These are phyloP conservation scores for Propithecus coquereli DNA, from an alignment of 2,113 vertebrate species.

Conservation along the genomic window DNA sequence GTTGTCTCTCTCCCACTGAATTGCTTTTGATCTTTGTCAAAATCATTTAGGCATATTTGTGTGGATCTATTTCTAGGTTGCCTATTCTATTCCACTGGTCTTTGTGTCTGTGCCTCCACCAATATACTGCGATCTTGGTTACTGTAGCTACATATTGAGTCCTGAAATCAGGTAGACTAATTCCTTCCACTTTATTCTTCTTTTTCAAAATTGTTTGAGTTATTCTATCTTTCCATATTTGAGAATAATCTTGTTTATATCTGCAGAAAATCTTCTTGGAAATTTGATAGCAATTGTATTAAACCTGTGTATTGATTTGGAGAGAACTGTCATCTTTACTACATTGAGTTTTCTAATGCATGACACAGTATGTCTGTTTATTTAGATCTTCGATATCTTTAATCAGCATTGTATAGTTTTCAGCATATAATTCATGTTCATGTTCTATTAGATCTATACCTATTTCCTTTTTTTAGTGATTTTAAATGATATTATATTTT, in stretches of 20 bases:
- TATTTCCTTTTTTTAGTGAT: not conserved
- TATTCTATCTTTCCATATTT: not conserved
- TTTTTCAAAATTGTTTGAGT: not conserved
- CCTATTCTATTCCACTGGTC: not conserved
- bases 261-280: not conserved
- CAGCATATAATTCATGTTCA: not conserved
- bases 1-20: not conserved
- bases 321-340: not conserved
- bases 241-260: not conserved
- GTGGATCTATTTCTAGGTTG: not conserved
- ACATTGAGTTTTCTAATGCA: not conserved
- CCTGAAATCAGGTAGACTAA: not conserved
- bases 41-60: not conserved
- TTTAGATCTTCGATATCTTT: not conserved
- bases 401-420: not conserved
- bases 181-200: not conserved
- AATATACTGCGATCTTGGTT: not conserved
- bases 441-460: not conserved
- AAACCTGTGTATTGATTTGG: not conserved
- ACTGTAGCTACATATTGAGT: not conserved
- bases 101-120: not conserved
- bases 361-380: not conserved
- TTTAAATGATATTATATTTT: not conserved
- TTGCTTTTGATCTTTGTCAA: not conserved
- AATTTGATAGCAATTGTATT: not conserved